Evolutionary conservation across 2,888 invertebrate genomes (phyloP).

Genomic region (Linyphia triangularis): DNA sequence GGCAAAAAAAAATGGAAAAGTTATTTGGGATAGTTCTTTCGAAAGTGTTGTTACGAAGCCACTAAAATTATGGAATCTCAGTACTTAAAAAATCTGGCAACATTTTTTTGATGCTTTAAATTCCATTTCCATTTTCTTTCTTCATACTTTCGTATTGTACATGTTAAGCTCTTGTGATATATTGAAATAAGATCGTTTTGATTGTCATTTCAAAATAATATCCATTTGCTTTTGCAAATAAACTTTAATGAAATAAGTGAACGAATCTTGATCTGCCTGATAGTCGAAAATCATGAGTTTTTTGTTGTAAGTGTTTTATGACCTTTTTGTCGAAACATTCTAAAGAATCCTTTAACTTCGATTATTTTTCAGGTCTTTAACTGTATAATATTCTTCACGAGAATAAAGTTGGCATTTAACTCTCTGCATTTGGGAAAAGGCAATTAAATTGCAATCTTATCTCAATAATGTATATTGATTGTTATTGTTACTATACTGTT

Average conservation of each 20-base stretch:
- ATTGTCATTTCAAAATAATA: not conserved
- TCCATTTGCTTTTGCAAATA: not conserved
- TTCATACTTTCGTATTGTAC: conserved; percentile 60
- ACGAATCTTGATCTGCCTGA: not conserved
- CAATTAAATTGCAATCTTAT: too few relatives aligned
- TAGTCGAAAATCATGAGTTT: conserved; percentile 51
- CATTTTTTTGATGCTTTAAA: conserved; percentile 51
- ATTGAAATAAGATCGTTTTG: conserved; percentile 22
- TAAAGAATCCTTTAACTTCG: too few relatives aligned
- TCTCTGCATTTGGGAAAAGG: too few relatives aligned
- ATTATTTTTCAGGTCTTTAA: too few relatives aligned
- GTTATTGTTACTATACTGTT: too few relatives aligned
- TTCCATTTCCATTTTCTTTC: conserved; percentile 55
- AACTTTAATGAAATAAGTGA: conserved; percentile 36
- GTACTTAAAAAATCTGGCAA: conserved; percentile 58
- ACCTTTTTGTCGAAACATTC: conserved; percentile 6
- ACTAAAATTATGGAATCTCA: too few relatives aligned
- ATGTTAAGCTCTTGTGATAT: conserved; percentile 36
- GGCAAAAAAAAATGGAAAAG: too few relatives aligned
- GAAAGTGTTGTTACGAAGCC: too few relatives aligned
- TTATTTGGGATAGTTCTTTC: too few relatives aligned
- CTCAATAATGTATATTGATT: too few relatives aligned
- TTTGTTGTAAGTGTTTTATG: conserved; percentile 64
- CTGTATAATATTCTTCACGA: too few relatives aligned
- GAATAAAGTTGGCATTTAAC: too few relatives aligned